Base-by-base conservation (phyloP, 2,113 vertebrate genomes). In the Calyptomena viridis region DNA sequence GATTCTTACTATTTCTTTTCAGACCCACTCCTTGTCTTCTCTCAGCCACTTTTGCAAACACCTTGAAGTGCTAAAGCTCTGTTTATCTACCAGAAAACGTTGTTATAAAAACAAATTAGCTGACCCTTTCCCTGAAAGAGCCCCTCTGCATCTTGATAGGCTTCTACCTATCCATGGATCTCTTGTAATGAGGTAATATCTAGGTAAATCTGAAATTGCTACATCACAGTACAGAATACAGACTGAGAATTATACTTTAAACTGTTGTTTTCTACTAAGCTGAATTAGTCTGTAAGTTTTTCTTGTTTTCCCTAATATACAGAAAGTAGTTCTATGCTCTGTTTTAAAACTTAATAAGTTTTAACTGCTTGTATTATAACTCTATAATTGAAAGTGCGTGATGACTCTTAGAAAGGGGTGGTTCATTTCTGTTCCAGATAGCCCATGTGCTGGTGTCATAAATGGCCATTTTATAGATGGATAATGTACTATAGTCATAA, bases 381-480 rank as follows among this genome's bases (percentile, higher is more conserved):
- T 73, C 46, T 67, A 78, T 92, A 97, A 95, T n/a, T 97, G 96
- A 95, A 98, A 83, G 30, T 69, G 46, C 93, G 47, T 67, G 93
- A 87, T 97, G 90, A 97, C 96, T 98, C 87, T 97, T 95, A 93
- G 88, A 94, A 96, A 96, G 64, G 79, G 80, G 71, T 96, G 87
- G 95, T 96, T 92, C 89, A 44, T 89, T 89, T 78, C 58, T 96
- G 80, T 95, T 98, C 91, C 77, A 95, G 94, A 97, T 89, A 94
- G 92, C 85, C 92, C 93, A 59, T 93, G 92, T 76, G 84, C 84
- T 82, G 84, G 93, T 97, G 96, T 98, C 97, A 97, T 98, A 97
- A 98, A 98, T 96, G 97, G 96, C 97, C 95, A 93, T 98, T 98
- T 98, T 97, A 98, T 97, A 98, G 97, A 98, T 97, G 97, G 97